Evolutionary conservation across 37 sponge, comb jelly and placozoan genomes (phyloP), one percentile per base, ranked within the genome.

Genomic region (Petrosia ficiformis): DNA sequence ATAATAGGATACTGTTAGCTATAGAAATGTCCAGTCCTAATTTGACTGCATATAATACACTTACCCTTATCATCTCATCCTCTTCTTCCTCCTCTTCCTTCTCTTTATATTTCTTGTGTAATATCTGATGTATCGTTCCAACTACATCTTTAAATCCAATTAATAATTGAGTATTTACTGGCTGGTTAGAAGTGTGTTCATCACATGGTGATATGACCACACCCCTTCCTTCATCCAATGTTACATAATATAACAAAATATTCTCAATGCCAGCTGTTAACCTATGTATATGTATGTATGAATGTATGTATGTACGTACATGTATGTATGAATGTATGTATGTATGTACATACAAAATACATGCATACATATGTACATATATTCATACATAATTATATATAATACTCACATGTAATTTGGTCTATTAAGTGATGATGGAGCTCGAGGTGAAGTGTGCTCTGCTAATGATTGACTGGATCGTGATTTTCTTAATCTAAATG

Each of bases 221-320:
- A 39, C 88, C 88, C 22, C 67, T 32, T 19, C 74, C 88, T 41
- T 57, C 43, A 33, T 73, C 61, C 35, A 87, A 32, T 64, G 37
- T 31, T 37, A 87, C 60, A 32, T 82, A 87, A 34, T 87, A 81
- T 5, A 87, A 31, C 52, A 87, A 65, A 11, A 77, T 40, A 39
- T 81, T 82, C 19, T 82, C 82, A 36, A 43, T 25, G 3, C 88
- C 88, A 28, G 88, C 33, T 16, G 82, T 87, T 25, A 87, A 59
- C 82, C 88, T 87, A 64, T 24, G 29, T 22, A 34, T 35, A 65
- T 22, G 65, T 5, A 58, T 28, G 19, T 71, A 35, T 34, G 4
- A 30, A 28, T 48, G n/a, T 48, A 29, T 26, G 26, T 22, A 61
- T 11, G 28, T 61, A 61, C 63, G 11, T 26, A 61, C 63, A 61